phyloP scores from a whole-genome alignment of 1,140 invertebrate genomes.

The Agrypnia vestita region DNA sequence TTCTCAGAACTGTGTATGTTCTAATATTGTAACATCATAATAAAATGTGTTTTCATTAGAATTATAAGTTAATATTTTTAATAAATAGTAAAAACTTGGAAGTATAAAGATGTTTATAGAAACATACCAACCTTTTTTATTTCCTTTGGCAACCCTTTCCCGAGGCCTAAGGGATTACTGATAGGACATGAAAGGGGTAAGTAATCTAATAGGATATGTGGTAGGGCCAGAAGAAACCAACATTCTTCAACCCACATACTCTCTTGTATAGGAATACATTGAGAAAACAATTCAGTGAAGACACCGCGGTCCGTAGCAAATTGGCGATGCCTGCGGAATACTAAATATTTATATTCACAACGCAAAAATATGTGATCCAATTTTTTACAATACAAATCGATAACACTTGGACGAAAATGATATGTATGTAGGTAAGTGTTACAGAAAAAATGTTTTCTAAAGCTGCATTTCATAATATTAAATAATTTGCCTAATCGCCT shows the following conservation, averaged over 20 bases:
- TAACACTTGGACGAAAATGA: background rate
- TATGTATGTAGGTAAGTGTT: too few species aligned
- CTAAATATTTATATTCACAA: background rate
- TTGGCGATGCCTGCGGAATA: conserved; percentile 8
- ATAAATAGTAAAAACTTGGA: too few species aligned
- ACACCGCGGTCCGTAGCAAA: background rate
- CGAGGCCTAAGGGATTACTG: conserved; percentile 2
- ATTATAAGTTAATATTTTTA: too few species aligned
- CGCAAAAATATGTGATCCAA: background rate
- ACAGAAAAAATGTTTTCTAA: too few species aligned
- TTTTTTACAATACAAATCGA: background rate
- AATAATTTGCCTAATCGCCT: too few species aligned
- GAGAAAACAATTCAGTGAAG: conserved; percentile 15
- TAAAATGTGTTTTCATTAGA: too few species aligned
- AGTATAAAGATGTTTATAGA: too few species aligned
- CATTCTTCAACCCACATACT: conserved; percentile 19
- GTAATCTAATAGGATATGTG: conserved; percentile 32
- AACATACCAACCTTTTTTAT: too few species aligned
- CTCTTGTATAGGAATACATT: conserved; percentile 21
- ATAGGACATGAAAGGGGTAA: conserved; percentile 21
- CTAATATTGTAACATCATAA: too few species aligned
- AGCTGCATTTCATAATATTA: too few species aligned
- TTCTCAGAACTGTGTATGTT: too few species aligned
- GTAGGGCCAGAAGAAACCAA: conserved; percentile 6
- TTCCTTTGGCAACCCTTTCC: background rate